Percentiles rank a stretch among this genome's conserved stretches.
Evolutionary conservation across 1,140 invertebrate species (phyloP).

Genomic region (Arctopsyche grandis): DNA sequence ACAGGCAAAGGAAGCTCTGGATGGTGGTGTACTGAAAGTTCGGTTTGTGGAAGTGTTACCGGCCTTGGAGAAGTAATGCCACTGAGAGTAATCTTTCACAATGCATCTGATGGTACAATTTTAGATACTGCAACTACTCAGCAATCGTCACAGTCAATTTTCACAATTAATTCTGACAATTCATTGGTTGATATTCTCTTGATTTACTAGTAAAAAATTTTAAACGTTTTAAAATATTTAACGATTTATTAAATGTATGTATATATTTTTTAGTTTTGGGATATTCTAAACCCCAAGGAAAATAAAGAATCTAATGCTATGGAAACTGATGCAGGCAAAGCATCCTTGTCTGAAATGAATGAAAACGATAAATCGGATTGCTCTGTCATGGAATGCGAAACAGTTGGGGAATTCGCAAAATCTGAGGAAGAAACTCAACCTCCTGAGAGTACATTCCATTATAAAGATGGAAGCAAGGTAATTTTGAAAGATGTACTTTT

Average conservation of each 20-base stretch:
- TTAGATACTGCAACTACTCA: conserved; percentile 66
- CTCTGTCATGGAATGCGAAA: conserved; percentile 45
- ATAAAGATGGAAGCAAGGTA: conserved; percentile 51
- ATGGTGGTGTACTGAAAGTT: conserved; percentile 58
- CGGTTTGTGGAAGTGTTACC: conserved; percentile 58
- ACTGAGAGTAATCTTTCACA: conserved; percentile 74
- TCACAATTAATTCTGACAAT: conserved; percentile 56
- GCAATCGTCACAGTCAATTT: conserved; percentile 57
- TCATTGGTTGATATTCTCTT: conserved; percentile 57
- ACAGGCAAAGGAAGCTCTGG: conserved; percentile 53
- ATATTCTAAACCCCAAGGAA: conserved; percentile 43
- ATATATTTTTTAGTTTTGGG: conserved; percentile 51
- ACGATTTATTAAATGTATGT: too few relatives aligned
- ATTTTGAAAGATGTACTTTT: neutral
- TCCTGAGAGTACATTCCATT: conserved; percentile 43
- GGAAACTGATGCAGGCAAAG: conserved; percentile 45
- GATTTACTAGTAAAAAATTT: too few relatives aligned
- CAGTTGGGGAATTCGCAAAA: conserved; percentile 38
- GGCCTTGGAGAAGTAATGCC: conserved; percentile 76
- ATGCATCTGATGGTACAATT: conserved; percentile 76
- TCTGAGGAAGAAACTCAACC: neutral
- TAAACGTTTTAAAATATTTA: too few relatives aligned
- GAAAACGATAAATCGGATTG: conserved; percentile 49
- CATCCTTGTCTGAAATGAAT: conserved; percentile 41
- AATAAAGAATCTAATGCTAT: neutral